Base-by-base conservation (phyloP, 2,888 invertebrate genomes). In the Anarsia innoxiella region DNA sequence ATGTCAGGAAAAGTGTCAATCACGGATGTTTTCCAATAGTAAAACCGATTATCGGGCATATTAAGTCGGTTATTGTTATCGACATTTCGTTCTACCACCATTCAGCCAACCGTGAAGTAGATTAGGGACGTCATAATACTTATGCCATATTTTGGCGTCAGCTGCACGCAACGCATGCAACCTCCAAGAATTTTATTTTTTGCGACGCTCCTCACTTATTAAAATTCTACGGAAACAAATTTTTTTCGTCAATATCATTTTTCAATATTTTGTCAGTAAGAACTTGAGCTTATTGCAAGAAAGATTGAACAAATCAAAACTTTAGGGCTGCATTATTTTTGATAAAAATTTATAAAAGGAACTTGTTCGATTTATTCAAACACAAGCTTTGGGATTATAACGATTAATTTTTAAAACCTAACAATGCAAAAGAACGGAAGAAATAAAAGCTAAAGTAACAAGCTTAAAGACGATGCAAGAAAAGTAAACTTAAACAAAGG, bases 61-160 rank as follows among this genome's bases (percentile, higher is more conserved):
- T 83, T 83, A 82, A 82, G 80, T 79, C 77, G 64, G 75, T 80
- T 80, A 83, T 83, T 84, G 78, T 83, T 78, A 80, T 76, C 78
- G 82, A 75, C 79, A 74, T 72, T 63, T 61, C 67, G 60, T 66
- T n/a, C n/a, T n/a, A n/a, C n/a, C n/a, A n/a, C n/a, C n/a, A 68
- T 59, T 69, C 74, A 65, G 50, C 70, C 68, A 56, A 74, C 72
- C 78, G 73, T 80, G 72, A 77, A 82, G 72, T 77, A 80, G 80
- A 82, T 82, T 82, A 83, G 80, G 82, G 78, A 77, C 82, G 76
- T 78, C 76, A 82, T 82, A 78, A 77, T 19, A n/a, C n/a, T 19
- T 79, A 75, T 77, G 62, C 71, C 74, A 76, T 77, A 76, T 75
- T 79, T 76, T 68, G 60, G 70, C 75, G 83, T 79, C 83, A 84